These are phyloP conservation scores for Pachymerium ferrugineum DNA, from an alignment of 2,888 invertebrate genomes.

Conservation along the genomic window DNA sequence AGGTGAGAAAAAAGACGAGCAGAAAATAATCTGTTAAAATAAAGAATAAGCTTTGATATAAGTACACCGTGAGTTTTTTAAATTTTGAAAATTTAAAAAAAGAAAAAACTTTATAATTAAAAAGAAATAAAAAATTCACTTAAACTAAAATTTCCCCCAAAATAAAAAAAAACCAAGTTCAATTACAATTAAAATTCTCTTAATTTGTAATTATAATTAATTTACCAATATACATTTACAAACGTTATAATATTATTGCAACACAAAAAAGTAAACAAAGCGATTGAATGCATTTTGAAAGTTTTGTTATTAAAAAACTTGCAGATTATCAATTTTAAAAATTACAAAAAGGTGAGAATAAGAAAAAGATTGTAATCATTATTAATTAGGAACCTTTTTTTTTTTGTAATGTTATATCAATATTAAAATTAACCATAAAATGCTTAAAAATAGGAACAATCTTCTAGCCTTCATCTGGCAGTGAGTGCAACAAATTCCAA, in stretches of 20 bases:
- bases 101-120: too few relatives aligned
- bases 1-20: neutral
- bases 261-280: neutral
- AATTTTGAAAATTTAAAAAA: neutral
- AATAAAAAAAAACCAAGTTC: neutral
- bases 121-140: neutral
- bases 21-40: neutral
- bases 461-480: conserved; percentile 9
- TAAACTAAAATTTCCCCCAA: neutral
- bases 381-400: neutral
- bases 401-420: neutral
- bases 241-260: neutral
- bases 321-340: neutral
- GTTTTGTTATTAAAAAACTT: too few relatives aligned
- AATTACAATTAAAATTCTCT: neutral
- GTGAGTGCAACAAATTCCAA: conserved; percentile 13
- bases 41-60: neutral
- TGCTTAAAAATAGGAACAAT: neutral
- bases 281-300: neutral
- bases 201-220: neutral
- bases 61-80: neutral
- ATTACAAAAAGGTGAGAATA: neutral
- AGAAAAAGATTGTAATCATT: conserved; percentile 2
- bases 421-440: neutral
- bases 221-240: neutral